Percentiles rank a stretch among this genome's conserved stretches.
Evolutionary conservation across 2,113 vertebrate species (phyloP).

Genomic region (Campylomormyrus numenius): DNA sequence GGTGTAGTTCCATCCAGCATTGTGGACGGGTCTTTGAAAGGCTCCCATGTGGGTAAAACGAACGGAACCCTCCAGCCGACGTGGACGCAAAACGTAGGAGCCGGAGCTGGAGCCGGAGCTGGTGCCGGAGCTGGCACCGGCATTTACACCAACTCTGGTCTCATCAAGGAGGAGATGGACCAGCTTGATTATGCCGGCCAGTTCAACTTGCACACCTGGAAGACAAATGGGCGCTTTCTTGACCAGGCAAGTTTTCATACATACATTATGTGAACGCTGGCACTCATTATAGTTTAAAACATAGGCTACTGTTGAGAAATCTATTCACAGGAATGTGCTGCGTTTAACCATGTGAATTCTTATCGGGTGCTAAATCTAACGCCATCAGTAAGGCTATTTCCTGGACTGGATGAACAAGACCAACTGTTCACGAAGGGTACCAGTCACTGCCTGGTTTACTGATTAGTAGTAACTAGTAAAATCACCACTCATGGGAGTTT

Average conservation of each 20-base stretch:
- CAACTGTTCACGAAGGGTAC: background rate
- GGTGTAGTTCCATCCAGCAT: background rate
- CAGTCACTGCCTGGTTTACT: background rate
- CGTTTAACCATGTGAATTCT: background rate
- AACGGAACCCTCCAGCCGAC: background rate
- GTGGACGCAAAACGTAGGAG: background rate
- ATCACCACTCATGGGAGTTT: background rate
- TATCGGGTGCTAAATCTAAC: background rate
- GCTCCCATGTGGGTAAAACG: background rate
- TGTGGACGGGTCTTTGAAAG: conserved; percentile 12
- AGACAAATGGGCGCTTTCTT: conserved; percentile 32
- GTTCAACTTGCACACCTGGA: conserved; percentile 32
- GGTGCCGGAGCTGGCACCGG: background rate
- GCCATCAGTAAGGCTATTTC: background rate
- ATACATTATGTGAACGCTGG: background rate
- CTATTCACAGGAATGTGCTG: background rate
- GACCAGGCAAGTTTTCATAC: conserved; percentile 28
- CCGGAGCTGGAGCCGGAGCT: background rate
- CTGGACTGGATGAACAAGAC: background rate
- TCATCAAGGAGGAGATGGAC: conserved; percentile 11
- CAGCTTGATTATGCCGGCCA: conserved; percentile 12
- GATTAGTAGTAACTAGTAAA: background rate
- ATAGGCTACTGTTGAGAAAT: background rate
- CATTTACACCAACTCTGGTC: background rate
- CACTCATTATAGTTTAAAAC: background rate